Evolutionary conservation across 1,140 invertebrate species (phyloP).

Genomic region (Dendrolimus kikuchii): DNA sequence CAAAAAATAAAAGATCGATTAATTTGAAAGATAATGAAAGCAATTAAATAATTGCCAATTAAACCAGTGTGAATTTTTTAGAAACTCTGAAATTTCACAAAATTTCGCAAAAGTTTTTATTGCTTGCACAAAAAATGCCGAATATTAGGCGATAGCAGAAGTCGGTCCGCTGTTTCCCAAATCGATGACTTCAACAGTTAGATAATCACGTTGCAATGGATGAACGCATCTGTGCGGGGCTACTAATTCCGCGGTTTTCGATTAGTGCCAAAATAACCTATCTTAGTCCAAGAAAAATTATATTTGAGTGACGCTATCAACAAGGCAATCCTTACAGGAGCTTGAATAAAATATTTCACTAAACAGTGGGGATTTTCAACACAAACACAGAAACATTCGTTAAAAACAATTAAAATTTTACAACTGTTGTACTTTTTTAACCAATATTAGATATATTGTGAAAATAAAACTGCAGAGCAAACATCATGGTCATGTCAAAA

Average conservation of each 20-base stretch:
- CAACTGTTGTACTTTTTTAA: no score
- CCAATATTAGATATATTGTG: no score
- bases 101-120: not conserved
- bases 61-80: conserved; percentile 2
- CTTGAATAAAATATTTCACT: no score
- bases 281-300: no score
- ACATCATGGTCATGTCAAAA: no score
- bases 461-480: no score
- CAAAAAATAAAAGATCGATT: no score
- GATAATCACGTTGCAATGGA: conserved; percentile 7
- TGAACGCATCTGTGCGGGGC: conserved; percentile 7
- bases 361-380: no score
- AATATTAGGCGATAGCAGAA: no score
- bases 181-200: conserved; percentile 5
- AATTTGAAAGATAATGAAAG: not conserved
- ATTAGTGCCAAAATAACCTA: not conserved
- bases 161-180: conserved; percentile 1
- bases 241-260: conserved; percentile 2
- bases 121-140: not conserved
- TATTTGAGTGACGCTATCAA: no score
- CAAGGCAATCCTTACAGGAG: not conserved
- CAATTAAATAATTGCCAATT: not conserved
- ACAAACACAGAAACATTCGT: no score
- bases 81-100: not conserved
- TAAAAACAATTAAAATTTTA: no score